Evolutionary conservation across 2,113 vertebrate genomes (phyloP).

Genomic region (Nothoprocta pentlandii): DNA sequence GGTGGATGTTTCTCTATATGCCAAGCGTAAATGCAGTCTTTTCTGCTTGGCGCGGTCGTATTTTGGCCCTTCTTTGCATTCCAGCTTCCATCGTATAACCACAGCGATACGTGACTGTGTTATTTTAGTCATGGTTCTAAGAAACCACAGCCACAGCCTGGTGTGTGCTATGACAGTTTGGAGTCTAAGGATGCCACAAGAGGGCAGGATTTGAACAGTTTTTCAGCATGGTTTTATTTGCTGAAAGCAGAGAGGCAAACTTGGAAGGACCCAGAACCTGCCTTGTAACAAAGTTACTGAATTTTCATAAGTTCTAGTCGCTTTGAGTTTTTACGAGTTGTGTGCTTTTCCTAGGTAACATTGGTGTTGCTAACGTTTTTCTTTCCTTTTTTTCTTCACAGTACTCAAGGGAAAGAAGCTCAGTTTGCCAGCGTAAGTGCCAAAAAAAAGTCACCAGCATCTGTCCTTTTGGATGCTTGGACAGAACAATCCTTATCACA

Average conservation of each 20-base stretch:
- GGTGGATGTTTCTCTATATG: not conserved
- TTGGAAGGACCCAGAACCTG: not conserved
- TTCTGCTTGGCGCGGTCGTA: not conserved
- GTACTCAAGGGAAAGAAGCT: constrained; percentile 99
- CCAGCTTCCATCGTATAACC: not conserved
- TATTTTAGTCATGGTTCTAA: not conserved
- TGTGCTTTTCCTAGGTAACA: not conserved
- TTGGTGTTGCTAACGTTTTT: not conserved
- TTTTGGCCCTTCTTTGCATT: not conserved
- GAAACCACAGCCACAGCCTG: rapidly evolving
- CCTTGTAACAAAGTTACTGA: not conserved
- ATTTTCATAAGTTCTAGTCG: not conserved
- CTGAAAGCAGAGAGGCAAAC: not conserved
- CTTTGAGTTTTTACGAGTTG: not conserved
- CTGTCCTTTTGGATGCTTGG: constrained; percentile 84
- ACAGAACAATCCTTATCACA: constrained; percentile 84
- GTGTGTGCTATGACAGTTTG: rapidly evolving
- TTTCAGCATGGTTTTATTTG: not conserved
- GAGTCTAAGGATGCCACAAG: not conserved
- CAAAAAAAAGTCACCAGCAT: constrained; percentile 82
- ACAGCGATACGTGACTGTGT: not conserved
- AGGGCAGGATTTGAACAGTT: not conserved
- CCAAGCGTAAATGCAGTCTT: not conserved
- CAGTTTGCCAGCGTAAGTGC: constrained; percentile 98
- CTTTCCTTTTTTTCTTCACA: constrained; percentile 55